Base-by-base conservation (phyloP, 2,888 invertebrate species). In the Corbicula japonica region DNA sequence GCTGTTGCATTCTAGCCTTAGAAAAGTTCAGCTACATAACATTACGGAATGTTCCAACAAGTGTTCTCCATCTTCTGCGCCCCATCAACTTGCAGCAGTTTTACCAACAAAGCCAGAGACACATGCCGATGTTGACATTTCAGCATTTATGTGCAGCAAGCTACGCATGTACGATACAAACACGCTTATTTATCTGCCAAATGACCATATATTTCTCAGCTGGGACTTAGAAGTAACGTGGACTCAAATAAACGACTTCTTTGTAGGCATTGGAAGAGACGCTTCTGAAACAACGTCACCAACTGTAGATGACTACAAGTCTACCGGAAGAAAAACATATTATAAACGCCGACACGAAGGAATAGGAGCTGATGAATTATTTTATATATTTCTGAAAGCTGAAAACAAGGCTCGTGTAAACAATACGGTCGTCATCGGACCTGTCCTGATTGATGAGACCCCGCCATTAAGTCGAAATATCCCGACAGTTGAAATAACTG, bases 401-500 rank as follows among this genome's bases (percentile, higher is more conserved):
- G 48, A 69, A 6, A 87, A 86, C 68, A 86, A 83, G 63, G 87
- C 86, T 15, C 76, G 78, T 2, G 21, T 83, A 26, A 52, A 76
- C 28, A 70, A 41, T 1, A 54, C 75, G 0, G 62, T 52, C 8
- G 18, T 69, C 1, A 50, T 86, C 32, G 87, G 86, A 6, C 86
- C 87, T 18, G 38, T 86, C 5, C 28, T 86, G 2, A 77, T 85
- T 32, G 86, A 87, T 61, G 82, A 86, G 48, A 84, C 86, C 1
- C 83, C 87, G 2, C 87, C 87, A 12, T 2, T 30, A 10, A 71
- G 68, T 30, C 41, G 58, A 5, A 41, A 26, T n/a, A 50, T 46
- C 6, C 72, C 83, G 12, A 34, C 54, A 5, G 54, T 74, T 0
- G 44, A 21, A 6, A 48, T 85, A 28, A 66, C 34, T n/a, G 35